A percentile compares a stretch with the other conserved stretches of the same genome.
Evolutionary conservation across 1,140 invertebrate species (phyloP).

Genomic region (Paraescarpia echinospica): DNA sequence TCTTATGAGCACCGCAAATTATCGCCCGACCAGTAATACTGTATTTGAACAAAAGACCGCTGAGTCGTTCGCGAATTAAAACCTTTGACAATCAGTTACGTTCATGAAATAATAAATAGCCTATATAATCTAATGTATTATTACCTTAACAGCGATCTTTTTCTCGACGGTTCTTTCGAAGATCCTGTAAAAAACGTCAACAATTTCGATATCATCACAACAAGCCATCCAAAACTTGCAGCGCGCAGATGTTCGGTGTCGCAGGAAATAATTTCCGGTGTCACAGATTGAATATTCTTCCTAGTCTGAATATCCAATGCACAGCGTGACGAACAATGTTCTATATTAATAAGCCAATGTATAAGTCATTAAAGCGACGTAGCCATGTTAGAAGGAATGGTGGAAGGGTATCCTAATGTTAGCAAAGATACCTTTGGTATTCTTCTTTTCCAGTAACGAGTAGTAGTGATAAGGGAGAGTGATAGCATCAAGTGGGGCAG

Average conservation of each 20-base stretch:
- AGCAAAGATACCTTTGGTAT: too few species aligned
- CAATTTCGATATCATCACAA: slow-evolving; percentile 1
- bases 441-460: too few species aligned
- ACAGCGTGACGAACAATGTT: too few species aligned
- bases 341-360: too few species aligned
- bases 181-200: not conserved
- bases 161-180: not conserved
- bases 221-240: not conserved
- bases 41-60: not conserved
- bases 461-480: too few species aligned
- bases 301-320: too few species aligned
- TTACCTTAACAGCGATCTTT: not conserved
- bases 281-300: too few species aligned
- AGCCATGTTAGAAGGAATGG: too few species aligned
- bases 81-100: not conserved
- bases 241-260: not conserved
- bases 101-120: not conserved
- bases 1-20: too few species aligned
- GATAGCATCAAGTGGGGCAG: too few species aligned
- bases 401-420: too few species aligned
- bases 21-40: not conserved
- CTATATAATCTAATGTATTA: not conserved
- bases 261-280: not conserved
- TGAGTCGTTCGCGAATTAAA: not conserved
- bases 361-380: too few species aligned